A percentile compares a stretch with the other conserved stretches of the same genome.
Conservation (phyloP, 2,888 invertebrate genomes). For the Mellilla xanthometata region DNA sequence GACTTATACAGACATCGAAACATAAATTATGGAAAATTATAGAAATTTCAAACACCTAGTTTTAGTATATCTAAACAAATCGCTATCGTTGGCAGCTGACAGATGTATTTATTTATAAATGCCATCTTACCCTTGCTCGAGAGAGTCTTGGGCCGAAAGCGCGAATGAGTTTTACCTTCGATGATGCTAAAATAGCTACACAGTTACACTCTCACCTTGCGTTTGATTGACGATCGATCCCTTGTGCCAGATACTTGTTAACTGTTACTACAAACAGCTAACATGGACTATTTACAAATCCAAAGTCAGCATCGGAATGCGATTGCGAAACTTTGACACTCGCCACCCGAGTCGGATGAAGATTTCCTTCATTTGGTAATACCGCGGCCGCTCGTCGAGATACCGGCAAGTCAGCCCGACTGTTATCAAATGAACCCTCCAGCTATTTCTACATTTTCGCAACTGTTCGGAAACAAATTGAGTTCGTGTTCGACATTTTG, state of each 20-base stretch:
- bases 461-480: constrained; percentile 73
- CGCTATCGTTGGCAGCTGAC: constrained; percentile 65
- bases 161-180: constrained; percentile 81
- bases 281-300: constrained; percentile 47
- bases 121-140: constrained; percentile 72
- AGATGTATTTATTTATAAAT: constrained; percentile 75
- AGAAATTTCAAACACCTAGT: constrained; percentile 40
- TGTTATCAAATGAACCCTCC: constrained; percentile 47
- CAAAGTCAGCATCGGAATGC: constrained; percentile 41
- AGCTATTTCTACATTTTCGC: constrained; percentile 71
- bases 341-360: constrained; percentile 40
- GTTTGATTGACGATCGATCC: constrained; percentile 82
- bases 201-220: constrained; percentile 81
- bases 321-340: constrained; percentile 45
- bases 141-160: constrained; percentile 79
- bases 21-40: too few relatives aligned
- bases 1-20: too few relatives aligned
- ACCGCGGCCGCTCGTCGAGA: constrained; percentile 30
- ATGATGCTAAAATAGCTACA: constrained; percentile 78
- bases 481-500: constrained; percentile 80
- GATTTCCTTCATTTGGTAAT: constrained; percentile 45
- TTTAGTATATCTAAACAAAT: constrained; percentile 48
- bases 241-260: constrained; percentile 79
- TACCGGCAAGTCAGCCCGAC: constrained; percentile 20
- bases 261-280: constrained; percentile 66